Percentiles rank a stretch among this genome's conserved stretches.
These are phyloP conservation scores for Gymnocephalus cernua DNA, from an alignment of 2,113 vertebrate genomes.

Conservation along the genomic window DNA sequence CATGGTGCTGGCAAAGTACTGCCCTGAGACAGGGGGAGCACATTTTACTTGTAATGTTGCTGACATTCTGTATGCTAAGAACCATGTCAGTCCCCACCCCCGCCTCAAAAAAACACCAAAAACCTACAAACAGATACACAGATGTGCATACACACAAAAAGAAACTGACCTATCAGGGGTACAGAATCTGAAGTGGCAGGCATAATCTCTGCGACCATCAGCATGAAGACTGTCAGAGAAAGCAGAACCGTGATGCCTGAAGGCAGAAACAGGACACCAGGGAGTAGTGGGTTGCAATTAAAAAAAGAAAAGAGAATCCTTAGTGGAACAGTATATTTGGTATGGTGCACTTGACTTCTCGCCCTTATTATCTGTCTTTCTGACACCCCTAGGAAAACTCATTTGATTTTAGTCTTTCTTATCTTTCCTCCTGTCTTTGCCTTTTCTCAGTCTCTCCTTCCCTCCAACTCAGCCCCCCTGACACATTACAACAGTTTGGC, in stretches of 20 bases:
- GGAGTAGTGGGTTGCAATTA: constrained; percentile 37
- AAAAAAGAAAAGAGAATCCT: constrained; percentile 9
- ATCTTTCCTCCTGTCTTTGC: constrained; percentile 28
- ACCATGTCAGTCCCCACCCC: neutral
- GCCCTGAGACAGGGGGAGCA: constrained; percentile 74
- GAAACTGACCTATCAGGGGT: constrained; percentile 76
- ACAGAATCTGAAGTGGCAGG: constrained; percentile 81
- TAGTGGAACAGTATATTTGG: constrained; percentile 36
- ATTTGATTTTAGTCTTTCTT: constrained; percentile 36
- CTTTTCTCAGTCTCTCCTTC: neutral
- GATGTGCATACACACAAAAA: neutral
- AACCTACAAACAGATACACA: neutral
- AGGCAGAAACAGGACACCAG: constrained; percentile 55
- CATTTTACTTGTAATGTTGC: constrained; percentile 14
- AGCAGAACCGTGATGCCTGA: constrained; percentile 82
- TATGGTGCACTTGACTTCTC: constrained; percentile 47
- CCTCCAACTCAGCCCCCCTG: constrained; percentile 1
- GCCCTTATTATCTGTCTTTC: constrained; percentile 28
- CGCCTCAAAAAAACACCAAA: neutral
- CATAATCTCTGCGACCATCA: constrained; percentile 84
- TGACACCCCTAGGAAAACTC: constrained; percentile 35
- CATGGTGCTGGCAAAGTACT: constrained; percentile 89
- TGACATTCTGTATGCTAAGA: neutral
- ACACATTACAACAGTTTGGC: constrained; percentile 11
- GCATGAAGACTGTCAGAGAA: constrained; percentile 82